phyloP scores from a whole-genome alignment of 2,797 vertebrate genomes.

The Xenopus petersii region DNA sequence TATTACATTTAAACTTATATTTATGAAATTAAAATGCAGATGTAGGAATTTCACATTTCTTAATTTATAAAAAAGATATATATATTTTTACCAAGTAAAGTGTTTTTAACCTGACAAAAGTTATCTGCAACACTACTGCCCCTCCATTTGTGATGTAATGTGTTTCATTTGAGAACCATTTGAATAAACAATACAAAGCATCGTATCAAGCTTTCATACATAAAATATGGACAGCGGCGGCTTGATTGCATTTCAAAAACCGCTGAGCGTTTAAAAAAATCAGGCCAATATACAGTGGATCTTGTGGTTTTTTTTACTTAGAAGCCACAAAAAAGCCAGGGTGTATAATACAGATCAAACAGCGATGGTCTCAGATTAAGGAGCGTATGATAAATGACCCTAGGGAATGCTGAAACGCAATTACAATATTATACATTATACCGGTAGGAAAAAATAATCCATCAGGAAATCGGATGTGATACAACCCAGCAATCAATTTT shows the following conservation, averaged over 20 bases:
- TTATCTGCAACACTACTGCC: conserved; percentile 1
- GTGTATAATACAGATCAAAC: conserved; percentile 46
- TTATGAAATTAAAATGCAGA: no score
- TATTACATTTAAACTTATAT: no score
- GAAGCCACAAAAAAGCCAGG: conserved; percentile 36
- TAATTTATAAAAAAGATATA: no score
- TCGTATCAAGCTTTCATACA: conserved; percentile 49
- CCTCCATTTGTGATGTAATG: conserved; percentile 35
- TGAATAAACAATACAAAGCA: conserved; percentile 50
- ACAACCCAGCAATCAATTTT: conserved; percentile 43
- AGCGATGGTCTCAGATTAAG: conserved; percentile 48
- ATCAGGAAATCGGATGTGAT: conserved; percentile 42
- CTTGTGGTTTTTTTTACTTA: conserved; percentile 41
- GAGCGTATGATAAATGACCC: conserved; percentile 49
- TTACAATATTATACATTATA: conserved; percentile 50
- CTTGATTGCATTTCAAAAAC: conserved; percentile 50
- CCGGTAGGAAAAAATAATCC: conserved; percentile 46
- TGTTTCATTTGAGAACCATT: conserved; percentile 47
- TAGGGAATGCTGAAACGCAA: conserved; percentile 44
- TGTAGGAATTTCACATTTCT: no score
- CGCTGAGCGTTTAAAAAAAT: conserved; percentile 48
- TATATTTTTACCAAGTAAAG: neutral
- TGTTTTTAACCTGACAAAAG: conserved; percentile 6
- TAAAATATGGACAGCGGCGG: conserved; percentile 44
- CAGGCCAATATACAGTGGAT: conserved; percentile 43